These are phyloP conservation scores for Hypanus sabinus DNA, from an alignment of 2,113 vertebrate species.

Conservation along the genomic window DNA sequence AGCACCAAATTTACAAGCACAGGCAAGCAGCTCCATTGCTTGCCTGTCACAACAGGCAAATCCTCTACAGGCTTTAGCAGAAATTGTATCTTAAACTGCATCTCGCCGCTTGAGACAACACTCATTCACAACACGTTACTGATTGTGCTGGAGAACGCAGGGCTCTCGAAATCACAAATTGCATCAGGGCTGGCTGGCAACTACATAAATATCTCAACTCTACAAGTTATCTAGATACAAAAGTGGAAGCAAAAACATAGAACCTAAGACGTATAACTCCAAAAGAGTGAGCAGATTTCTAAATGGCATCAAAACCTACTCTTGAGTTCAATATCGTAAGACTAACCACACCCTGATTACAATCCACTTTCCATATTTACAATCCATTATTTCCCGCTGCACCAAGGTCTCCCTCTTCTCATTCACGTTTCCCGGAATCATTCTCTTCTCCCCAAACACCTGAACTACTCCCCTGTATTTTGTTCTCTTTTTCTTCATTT, in stretches of 20 bases:
- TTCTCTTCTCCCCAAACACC: neutral
- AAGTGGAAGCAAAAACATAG: neutral
- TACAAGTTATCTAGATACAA: neutral
- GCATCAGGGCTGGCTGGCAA: neutral
- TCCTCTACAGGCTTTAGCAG: neutral
- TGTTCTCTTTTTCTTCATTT: neutral
- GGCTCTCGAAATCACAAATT: neutral
- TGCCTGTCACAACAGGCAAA: neutral
- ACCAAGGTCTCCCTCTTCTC: neutral
- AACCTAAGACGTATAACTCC: neutral
- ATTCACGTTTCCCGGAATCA: neutral
- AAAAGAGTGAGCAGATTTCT: neutral
- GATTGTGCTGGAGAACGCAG: too few species aligned
- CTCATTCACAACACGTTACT: neutral
- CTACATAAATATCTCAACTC: neutral
- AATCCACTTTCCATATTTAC: neutral
- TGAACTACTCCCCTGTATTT: neutral
- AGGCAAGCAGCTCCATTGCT: neutral
- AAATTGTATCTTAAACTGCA: neutral
- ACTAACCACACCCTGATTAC: neutral
- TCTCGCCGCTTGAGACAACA: neutral
- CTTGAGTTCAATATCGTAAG: neutral
- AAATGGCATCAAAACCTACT: neutral
- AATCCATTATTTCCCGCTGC: neutral
- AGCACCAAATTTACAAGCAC: neutral